These are phyloP conservation scores for Thelaira solivaga DNA, from an alignment of 2,888 invertebrate species.

Conservation along the genomic window DNA sequence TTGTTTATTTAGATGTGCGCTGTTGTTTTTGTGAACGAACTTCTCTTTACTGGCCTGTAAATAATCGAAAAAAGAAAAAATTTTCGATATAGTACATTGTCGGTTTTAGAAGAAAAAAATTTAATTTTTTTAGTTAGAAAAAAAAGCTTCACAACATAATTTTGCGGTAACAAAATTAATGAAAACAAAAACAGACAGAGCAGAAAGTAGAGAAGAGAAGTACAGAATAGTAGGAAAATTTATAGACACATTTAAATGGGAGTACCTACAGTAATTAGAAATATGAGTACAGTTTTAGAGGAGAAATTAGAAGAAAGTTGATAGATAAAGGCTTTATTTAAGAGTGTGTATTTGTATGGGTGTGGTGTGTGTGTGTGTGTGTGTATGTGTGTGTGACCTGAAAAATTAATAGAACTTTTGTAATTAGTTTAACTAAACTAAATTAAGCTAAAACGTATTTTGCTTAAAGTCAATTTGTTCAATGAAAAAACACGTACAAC, in stretches of 20 bases:
- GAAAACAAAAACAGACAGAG: no score
- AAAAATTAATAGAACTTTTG: no score
- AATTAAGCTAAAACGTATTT: no score
- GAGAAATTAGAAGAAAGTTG: neutral
- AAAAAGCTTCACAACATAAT: conserved; percentile 32
- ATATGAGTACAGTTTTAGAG: conserved; percentile 11
- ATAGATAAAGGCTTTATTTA: neutral
- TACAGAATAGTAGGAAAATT: no score
- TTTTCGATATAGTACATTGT: conserved; percentile 55
- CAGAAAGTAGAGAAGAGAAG: conserved; percentile 45
- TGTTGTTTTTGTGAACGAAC: conserved; percentile 55
- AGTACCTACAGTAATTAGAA: no score
- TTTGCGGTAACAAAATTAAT: conserved; percentile 18
- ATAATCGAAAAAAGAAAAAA: conserved; percentile 58
- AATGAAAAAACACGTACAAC: no score
- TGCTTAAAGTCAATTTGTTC: no score
- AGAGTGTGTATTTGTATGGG: conserved; percentile 6
- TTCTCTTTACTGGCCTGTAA: conserved; percentile 60
- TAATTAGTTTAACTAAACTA: neutral
- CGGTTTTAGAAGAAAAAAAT: conserved; percentile 33
- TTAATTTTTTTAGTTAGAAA: conserved; percentile 23
- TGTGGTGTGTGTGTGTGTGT: conserved; percentile 12
- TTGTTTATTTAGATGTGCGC: conserved; percentile 25
- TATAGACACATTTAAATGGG: conserved; percentile 10
- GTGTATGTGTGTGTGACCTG: neutral